Evolutionary conservation across 2,113 vertebrate species (phyloP).

Genomic region (Myanophis thanlyinensis): DNA sequence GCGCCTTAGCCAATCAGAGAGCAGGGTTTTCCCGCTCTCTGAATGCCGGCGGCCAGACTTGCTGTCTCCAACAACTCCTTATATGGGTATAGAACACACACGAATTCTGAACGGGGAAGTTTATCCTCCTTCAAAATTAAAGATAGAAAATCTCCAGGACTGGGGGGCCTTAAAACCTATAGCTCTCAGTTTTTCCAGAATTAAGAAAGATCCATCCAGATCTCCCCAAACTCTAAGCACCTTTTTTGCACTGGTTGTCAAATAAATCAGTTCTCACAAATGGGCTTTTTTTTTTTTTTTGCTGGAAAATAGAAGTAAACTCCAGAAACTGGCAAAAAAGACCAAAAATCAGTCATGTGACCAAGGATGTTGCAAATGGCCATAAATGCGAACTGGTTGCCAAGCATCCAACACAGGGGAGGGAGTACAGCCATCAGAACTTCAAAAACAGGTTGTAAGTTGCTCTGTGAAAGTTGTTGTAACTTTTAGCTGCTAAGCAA

Average conservation of each 20-base stretch:
- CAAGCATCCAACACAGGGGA: not conserved
- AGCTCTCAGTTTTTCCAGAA: not conserved
- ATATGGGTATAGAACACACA: too few species aligned
- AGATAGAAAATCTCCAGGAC: not conserved
- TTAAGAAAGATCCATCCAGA: not conserved
- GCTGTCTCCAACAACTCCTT: too few species aligned
- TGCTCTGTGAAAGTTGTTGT: too few species aligned
- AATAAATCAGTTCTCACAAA: not conserved
- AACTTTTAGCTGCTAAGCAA: not conserved
- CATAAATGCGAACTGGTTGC: not conserved
- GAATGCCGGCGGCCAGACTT: too few species aligned
- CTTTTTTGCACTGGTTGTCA: not conserved
- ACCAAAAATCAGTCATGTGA: not conserved
- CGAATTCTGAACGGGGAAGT: not conserved
- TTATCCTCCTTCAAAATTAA: not conserved
- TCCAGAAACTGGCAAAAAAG: not conserved
- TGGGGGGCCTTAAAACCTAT: not conserved
- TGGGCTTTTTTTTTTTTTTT: not conserved
- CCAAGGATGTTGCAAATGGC: not conserved
- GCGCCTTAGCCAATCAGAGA: too few species aligned
- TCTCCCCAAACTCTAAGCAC: not conserved
- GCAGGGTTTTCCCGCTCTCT: too few species aligned
- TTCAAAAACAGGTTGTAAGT: too few species aligned
- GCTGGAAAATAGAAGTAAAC: not conserved
- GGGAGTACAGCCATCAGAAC: not conserved